Evolutionary conservation across 2,113 vertebrate species (phyloP), one percentile per base, ranked within the genome.

Genomic region (Malurus elegans): DNA sequence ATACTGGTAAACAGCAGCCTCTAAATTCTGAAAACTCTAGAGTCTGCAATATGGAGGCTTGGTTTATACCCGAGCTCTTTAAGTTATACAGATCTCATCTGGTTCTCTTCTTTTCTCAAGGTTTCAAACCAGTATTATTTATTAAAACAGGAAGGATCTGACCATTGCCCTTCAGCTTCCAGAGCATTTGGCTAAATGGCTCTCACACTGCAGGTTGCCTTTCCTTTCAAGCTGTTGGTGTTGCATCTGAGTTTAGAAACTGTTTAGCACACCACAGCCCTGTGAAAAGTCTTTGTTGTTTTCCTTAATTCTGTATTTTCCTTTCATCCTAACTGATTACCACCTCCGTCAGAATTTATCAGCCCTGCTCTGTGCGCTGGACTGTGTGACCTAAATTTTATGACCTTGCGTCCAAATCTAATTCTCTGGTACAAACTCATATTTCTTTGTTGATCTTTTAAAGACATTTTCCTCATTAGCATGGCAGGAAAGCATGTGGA

Each of bases 381-480:
- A 93, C 88, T 91, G 82, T 93, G 81, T 91, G 93, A 97, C 96
- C 96, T 93, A 95, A 90, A 96, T 96, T 88, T 95, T 78, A 78
- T 96, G 86, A 80, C 85, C 70, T 95, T 95, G 88, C 6, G 0
- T 90, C 87, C 88, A 71, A 93, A 70, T 85, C 47, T 95, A 94
- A 93, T 81, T 96, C 84, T 81, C 40, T 62, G 74, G 38, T 96
- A 95, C 70, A 96, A 93, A 96, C 57, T 93, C 93, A 86, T 88
- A 95, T 96, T 94, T 96, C 92, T 91, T 58, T 92, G 88, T 90
- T 96, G 93, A 81, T 93, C 70, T 93, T 93, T 94, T 93, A 82
- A 96, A 96, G 93, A 61, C 74, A 75, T 94, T 97, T 95, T 91
- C 53, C 72, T 96, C 95, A 95, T 97, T 97, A 96, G 74, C 95